Base-by-base conservation (phyloP, 2,113 vertebrate species). In the Polypterus bichir region DNA sequence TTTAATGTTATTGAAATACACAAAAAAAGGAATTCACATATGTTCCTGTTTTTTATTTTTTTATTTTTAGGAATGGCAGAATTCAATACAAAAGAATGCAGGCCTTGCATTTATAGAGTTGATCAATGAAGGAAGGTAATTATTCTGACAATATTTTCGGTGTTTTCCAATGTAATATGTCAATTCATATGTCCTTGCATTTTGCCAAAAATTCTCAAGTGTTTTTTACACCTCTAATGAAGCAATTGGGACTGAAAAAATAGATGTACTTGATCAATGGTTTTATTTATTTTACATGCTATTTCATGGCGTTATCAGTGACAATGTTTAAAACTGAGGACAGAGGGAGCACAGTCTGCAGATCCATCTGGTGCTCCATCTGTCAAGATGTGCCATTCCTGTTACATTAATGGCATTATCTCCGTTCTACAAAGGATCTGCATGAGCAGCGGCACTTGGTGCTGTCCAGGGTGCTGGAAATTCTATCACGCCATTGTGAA, bases 11-110 rank as follows among this genome's bases (percentile, higher is more conserved):
- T 27, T 27, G 27, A 27, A 27, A 27, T 27, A 27, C 27, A 27
- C 2, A 1, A 27, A 27, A 27, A 27, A 27, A 27, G 27, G 27
- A 27, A 27, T 27, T 27, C 27, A 27, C 27, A 27, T 27, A 27
- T 27, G 27, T 27, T 27, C 27, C 27, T 27, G 27, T 1, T 27
- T 27, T 76, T n/a, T 77, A 62, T 79, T 68, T 49, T 80, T 74
- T 83, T 57, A 77, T 52, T 62, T 83, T 87, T 77, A 98, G 96
- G 94, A 98, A 76, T 98, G 94, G 96, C 94, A 98, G 77, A 98
- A 98, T 80, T 98, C 96, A 51, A 98, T 98, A 77, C 96, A 98
- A 85, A 97, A 97, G 88, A 97, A 98, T 65, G 94, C 94, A 68
- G 94, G 94, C 67, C 86, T 98, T 74, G 94, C 96, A 59, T 98